These are phyloP conservation scores for Catharus ustulatus DNA, from an alignment of 2,797 vertebrate genomes.

Conservation along the genomic window DNA sequence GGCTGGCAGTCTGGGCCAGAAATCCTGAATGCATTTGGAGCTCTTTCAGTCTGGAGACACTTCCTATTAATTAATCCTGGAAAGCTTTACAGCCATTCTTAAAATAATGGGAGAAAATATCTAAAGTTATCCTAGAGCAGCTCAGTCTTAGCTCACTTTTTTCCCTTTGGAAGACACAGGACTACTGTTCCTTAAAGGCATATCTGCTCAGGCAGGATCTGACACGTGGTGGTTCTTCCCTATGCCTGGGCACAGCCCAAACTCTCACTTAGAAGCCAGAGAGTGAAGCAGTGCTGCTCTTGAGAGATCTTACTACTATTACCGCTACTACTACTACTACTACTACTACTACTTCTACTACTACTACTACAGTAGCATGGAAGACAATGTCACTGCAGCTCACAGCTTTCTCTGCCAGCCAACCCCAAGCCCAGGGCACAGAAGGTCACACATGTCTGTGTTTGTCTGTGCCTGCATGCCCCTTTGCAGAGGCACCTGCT, in stretches of 20 bases:
- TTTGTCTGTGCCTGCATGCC: not conserved
- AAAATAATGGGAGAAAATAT: not conserved
- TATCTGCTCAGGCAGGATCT: not conserved
- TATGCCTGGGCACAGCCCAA: not conserved
- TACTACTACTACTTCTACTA: not conserved
- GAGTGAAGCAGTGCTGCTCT: not conserved
- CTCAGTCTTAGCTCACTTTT: accelerated
- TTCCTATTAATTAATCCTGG: slow-evolving; percentile 19
- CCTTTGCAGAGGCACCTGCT: not conserved
- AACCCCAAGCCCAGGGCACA: not conserved
- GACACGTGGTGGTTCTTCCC: not conserved
- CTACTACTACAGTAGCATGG: not conserved
- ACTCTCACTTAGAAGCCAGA: not conserved
- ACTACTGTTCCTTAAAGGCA: not conserved
- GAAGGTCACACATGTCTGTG: accelerated
- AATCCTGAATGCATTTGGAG: not conserved
- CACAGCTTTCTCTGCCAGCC: not conserved
- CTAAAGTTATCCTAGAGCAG: not conserved
- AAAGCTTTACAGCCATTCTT: not conserved
- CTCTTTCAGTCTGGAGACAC: not conserved
- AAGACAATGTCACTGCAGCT: not conserved
- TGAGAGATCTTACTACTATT: not conserved
- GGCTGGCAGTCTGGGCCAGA: not conserved
- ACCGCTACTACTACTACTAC: not conserved
- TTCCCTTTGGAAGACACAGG: not conserved